Conservation (phyloP, 2,113 vertebrate genomes). For the Haemorhous mexicanus region DNA sequence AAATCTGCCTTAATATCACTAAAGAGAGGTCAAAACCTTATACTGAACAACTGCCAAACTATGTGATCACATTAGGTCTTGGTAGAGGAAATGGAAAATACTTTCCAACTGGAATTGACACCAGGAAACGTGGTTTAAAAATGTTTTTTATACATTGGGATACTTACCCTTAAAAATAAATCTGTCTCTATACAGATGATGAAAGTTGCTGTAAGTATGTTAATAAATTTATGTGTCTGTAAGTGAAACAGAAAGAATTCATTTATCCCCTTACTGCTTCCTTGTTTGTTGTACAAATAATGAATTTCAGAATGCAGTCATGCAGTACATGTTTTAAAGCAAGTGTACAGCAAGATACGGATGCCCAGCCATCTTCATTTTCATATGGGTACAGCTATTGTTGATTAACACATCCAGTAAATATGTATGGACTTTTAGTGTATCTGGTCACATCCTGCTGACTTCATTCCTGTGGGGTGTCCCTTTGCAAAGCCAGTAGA, state of each 20-base stretch:
- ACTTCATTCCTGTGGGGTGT: neutral
- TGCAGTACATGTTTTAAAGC: neutral
- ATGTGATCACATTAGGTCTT: neutral
- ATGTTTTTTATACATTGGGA: neutral
- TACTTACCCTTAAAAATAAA: constrained; percentile 1
- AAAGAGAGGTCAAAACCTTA: neutral
- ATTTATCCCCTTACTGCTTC: neutral
- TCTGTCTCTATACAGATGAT: neutral
- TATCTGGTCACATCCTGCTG: neutral
- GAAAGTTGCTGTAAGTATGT: neutral
- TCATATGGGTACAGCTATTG: neutral
- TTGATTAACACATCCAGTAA: neutral
- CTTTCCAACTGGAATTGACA: neutral
- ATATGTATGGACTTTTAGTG: neutral
- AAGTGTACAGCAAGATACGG: neutral
- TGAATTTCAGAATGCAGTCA: neutral
- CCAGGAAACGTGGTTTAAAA: constrained; percentile 39
- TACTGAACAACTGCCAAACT: neutral
- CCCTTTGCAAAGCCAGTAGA: neutral
- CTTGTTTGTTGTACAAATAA: neutral
- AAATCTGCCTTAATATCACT: neutral
- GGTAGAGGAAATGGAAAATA: constrained; percentile 19
- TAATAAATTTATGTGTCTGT: neutral
- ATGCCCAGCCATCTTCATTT: neutral
- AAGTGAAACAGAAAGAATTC: neutral